Base-by-base conservation (phyloP, 2,113 vertebrate genomes). In the Phycodurus eques region DNA sequence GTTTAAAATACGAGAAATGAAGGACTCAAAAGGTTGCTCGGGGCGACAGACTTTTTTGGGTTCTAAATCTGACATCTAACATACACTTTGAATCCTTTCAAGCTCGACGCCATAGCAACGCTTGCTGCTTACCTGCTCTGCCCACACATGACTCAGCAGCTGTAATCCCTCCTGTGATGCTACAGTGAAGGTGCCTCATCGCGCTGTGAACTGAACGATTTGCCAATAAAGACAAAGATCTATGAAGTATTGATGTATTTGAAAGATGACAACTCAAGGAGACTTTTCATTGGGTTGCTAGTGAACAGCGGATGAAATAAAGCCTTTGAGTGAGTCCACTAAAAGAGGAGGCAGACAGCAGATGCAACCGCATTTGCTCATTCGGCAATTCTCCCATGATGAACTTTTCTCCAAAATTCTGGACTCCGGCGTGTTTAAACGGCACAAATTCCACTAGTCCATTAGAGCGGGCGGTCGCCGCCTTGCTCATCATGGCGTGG, bases 81-180 rank as follows among this genome's bases (percentile, higher is more conserved):
- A 59, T 59, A 31, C 22, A 31, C 33, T 74, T 76, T 82, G 83
- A 84, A 64, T 74, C 75, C 83, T 87, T 89, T 88, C 74, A 87
- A 84, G 82, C 78, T 71, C 68, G 82, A 82, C 80, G 66, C 87
- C 87, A 90, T 91, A 86, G 88, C 90, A 89, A 91, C 90, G 59
- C 59, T 35, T 6, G 59, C 59, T 35, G 80, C 81, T 83, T 83
- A 90, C 87, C 86, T 89, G 82, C 79, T 80, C 76, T 76, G 72
- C 86, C 86, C 83, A 83, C 85, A 76, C 83, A 84, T 87, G 88
- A 89, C 82, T 89, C 86, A 86, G 72, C 75, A 72, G 49, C 80
- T 71, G 73, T 84, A 80, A 83, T 84, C 64, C 75, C 70, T 59
- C 61, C 75, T 81, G 62, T 72, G 72, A 79, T 81, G 31, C 59